Evolutionary conservation across 92 coral and sea anemone species (phyloP).

Genomic region (Porites divaricata): DNA sequence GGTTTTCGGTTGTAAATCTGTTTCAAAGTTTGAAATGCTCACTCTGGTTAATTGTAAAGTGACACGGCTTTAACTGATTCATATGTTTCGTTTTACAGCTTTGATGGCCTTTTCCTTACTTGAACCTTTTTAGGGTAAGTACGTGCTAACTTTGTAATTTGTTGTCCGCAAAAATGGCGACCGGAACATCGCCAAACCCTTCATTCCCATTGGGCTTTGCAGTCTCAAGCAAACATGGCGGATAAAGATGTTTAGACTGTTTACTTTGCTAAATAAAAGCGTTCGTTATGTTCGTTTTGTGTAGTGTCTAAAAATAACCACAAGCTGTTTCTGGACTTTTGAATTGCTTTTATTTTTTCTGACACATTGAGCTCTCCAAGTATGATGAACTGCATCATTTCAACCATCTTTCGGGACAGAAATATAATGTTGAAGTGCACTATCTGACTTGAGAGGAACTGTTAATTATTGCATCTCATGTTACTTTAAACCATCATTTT

Average conservation of each 20-base stretch:
- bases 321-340: background rate
- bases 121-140: slow-evolving; percentile 14
- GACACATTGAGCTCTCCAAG: background rate
- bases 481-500: too few relatives aligned
- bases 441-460: slow-evolving; percentile 37
- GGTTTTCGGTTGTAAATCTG: slow-evolving; percentile 4
- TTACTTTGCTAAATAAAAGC: background rate
- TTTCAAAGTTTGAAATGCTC: slow-evolving; percentile 18
- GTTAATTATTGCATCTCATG: too few relatives aligned
- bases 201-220: slow-evolving; percentile 29
- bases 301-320: background rate
- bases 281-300: background rate
- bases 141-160: background rate
- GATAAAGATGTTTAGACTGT: too few relatives aligned
- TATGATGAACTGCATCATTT: slow-evolving; percentile 54
- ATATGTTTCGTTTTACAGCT: background rate
- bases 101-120: background rate
- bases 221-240: slow-evolving; percentile 1
- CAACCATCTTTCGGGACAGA: slow-evolving; percentile 94
- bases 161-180: slow-evolving; percentile 24
- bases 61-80: background rate
- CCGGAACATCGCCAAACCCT: background rate
- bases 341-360: background rate
- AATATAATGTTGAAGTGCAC: slow-evolving; percentile 43
- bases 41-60: background rate